Base-by-base conservation (phyloP, 2,113 vertebrate species). In the Hassar affinis region DNA sequence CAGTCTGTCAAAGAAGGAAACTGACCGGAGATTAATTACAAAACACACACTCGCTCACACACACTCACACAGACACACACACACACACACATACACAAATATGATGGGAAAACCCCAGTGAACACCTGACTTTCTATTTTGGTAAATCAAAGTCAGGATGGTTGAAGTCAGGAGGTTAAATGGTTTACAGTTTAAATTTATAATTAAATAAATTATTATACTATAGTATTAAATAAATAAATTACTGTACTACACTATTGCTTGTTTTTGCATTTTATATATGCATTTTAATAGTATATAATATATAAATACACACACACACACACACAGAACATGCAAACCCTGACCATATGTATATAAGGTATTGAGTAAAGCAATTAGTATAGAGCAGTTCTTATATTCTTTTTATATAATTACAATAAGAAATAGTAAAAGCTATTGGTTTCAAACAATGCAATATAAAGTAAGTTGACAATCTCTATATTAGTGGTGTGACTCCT, bases 41-140 rank as follows among this genome's bases (percentile, higher is more conserved):
- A 14, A 7, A 42, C 64, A 10, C 33, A 38, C 80, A 11, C 52
- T 68, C 79, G 42, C 69, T 38, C 52, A 35, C 17, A 4, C 74
- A 10, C 59, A 79, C 54, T 52, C 66, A 35, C n/a, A 66, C 38
- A 9, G 68, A 42, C 56, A 80, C 52, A 80, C n/a, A 30, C 35
- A 47, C 61, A 85, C 61, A 61, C 11, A n/a, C 38, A n/a, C 20
- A 42, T 8, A 69, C 25, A 72, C 5, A 52, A 30, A 33, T 20
- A 52, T 22, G 51, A 54, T 33, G 33, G 45, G 69, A 49, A 84
- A 62, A 75, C 59, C 64, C 81, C 68, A 82, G 54, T 56, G 71
- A 74, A 81, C 80, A 81, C 66, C 52, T 72, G 64, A 71, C 69
- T 2, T 81, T 57, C 80, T 74, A 72, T 72, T 81, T 22, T 56